These are phyloP conservation scores for Chorisops tibialis DNA, from an alignment of 2,888 invertebrate species.

Conservation along the genomic window DNA sequence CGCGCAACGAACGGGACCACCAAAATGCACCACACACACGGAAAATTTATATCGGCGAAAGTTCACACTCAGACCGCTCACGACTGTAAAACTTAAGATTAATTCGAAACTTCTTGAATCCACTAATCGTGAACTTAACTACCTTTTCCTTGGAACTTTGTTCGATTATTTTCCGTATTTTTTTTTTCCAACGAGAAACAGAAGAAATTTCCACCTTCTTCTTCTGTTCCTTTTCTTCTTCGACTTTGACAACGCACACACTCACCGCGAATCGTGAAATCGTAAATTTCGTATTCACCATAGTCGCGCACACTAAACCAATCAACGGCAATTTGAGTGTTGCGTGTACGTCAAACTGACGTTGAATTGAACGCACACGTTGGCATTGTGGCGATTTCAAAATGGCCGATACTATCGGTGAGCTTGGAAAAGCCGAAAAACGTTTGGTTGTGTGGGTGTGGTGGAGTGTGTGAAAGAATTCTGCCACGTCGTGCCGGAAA, in stretches of 20 bases:
- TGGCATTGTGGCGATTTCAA: background rate
- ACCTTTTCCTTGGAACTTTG: background rate
- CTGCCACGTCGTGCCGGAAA: constrained; percentile 30
- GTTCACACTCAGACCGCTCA: no score
- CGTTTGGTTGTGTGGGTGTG: background rate
- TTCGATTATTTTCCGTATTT: background rate
- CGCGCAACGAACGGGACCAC: no score
- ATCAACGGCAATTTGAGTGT: background rate
- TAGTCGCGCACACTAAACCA: background rate
- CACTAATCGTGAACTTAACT: no score
- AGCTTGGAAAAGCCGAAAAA: constrained; percentile 12
- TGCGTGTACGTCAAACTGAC: constrained; percentile 20
- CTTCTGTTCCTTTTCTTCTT: constrained; percentile 10
- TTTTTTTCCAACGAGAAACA: constrained; percentile 16
- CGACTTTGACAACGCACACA: constrained; percentile 25
- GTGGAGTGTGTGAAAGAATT: constrained; percentile 16
- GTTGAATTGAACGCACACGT: background rate
- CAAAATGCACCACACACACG: no score
- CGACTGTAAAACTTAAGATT: no score
- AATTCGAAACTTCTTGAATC: no score
- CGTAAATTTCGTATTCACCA: constrained; percentile 13
- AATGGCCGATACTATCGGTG: constrained; percentile 4
- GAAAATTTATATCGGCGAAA: no score
- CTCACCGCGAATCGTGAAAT: background rate
- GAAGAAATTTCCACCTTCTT: constrained; percentile 10